phyloP scores from a whole-genome alignment of 2,113 vertebrate genomes.

The Poeciliopsis retropinna region DNA sequence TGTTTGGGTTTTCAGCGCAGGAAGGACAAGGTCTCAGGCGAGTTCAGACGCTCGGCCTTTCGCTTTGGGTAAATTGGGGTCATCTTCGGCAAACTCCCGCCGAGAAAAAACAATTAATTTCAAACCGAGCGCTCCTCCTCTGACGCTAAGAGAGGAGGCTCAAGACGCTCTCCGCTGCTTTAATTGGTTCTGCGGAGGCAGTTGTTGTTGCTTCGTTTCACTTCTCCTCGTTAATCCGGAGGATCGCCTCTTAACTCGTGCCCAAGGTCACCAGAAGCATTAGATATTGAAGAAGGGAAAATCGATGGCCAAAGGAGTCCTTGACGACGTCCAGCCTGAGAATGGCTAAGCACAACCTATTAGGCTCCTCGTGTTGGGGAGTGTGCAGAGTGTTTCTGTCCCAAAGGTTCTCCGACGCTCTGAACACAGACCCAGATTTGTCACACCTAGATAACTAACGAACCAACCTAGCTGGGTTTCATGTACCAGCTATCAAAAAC shows the following conservation, averaged over 20 bases:
- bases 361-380: neutral
- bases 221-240: constrained; percentile 40
- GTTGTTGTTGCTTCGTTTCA: constrained; percentile 62
- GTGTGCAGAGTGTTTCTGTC: neutral
- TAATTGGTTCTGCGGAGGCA: constrained; percentile 52
- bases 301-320: constrained; percentile 71
- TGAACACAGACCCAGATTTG: neutral
- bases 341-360: constrained; percentile 52
- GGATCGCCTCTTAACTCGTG: constrained; percentile 55
- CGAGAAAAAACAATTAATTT: constrained; percentile 53
- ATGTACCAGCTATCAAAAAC: no score
- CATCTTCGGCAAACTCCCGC: constrained; percentile 1
- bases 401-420: neutral
- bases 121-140: constrained; percentile 15
- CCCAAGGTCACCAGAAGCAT: constrained; percentile 69
- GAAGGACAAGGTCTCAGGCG: neutral
- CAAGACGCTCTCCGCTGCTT: constrained; percentile 49
- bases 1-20: neutral
- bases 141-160: constrained; percentile 35
- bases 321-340: constrained; percentile 38
- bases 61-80: neutral
- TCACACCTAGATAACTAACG: no score
- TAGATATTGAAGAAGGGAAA: constrained; percentile 62
- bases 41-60: neutral
- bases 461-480: no score